Conservation (phyloP, 2,888 invertebrate genomes). For the Neelides folsomi region DNA sequence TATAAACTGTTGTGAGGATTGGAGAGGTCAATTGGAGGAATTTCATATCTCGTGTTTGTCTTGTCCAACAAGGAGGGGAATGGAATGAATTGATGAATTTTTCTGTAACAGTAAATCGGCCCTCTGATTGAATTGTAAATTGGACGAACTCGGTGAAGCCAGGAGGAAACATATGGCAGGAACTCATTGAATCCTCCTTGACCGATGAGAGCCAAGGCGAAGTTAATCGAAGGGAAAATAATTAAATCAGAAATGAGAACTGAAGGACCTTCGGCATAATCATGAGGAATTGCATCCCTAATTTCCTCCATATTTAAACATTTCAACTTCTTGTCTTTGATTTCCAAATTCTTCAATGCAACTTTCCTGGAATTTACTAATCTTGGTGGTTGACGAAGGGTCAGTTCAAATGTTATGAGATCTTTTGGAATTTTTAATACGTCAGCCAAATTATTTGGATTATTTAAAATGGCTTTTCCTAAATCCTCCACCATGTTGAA, state of each 20-base stretch:
- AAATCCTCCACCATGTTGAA: conserved; percentile 40
- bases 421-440: conserved; percentile 44
- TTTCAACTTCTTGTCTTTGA: conserved; percentile 34
- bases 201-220: conserved; percentile 45
- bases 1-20: conserved; percentile 53
- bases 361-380: too few species aligned
- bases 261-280: conserved; percentile 67
- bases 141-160: conserved; percentile 44
- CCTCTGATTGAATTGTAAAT: neutral
- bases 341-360: neutral
- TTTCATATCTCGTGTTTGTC: neutral
- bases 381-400: conserved; percentile 39
- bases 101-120: neutral
- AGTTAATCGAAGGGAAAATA: conserved; percentile 55
- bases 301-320: conserved; percentile 32
- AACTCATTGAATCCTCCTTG: conserved; percentile 34
- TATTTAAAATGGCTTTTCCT: neutral
- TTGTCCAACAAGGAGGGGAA: too few species aligned
- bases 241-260: conserved; percentile 73
- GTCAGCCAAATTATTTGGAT: neutral
- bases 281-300: conserved; percentile 42
- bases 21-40: neutral
- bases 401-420: conserved; percentile 62
- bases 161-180: conserved; percentile 51
- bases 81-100: too few species aligned